phyloP scores from a whole-genome alignment of 2,113 vertebrate species.

The Notarius quadriscutis region DNA sequence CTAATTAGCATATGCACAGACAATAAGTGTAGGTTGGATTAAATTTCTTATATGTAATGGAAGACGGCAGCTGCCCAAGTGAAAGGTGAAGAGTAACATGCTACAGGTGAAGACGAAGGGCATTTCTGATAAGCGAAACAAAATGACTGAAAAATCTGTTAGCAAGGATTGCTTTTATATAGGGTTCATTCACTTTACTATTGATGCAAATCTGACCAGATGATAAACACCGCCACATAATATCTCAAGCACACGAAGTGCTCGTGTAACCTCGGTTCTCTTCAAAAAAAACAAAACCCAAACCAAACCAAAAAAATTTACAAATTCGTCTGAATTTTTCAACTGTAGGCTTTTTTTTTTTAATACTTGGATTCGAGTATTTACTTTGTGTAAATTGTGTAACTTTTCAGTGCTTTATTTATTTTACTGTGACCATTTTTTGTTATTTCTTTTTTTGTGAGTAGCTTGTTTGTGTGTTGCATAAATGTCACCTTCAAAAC shows the following conservation, averaged over 20 bases:
- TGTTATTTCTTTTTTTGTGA: background rate
- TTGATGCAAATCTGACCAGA: background rate
- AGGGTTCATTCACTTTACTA: background rate
- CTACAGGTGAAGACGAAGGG: no score
- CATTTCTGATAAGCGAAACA: background rate
- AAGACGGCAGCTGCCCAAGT: background rate
- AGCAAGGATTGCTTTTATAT: background rate
- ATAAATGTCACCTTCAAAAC: background rate
- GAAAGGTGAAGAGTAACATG: no score
- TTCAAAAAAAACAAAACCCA: background rate
- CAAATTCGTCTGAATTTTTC: background rate
- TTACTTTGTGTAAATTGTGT: background rate
- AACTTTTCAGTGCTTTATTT: background rate
- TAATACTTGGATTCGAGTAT: background rate
- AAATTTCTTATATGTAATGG: no score
- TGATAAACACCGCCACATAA: background rate
- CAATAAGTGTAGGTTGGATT: background rate
- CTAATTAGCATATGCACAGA: background rate
- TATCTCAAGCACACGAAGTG: background rate
- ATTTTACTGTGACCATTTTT: background rate
- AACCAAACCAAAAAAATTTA: no score
- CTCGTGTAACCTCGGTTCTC: background rate
- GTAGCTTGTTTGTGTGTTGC: background rate
- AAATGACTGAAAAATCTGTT: background rate
- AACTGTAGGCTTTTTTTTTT: background rate